phyloP scores from a whole-genome alignment of 2,113 vertebrate species.

The Entomyzon cyanotis region DNA sequence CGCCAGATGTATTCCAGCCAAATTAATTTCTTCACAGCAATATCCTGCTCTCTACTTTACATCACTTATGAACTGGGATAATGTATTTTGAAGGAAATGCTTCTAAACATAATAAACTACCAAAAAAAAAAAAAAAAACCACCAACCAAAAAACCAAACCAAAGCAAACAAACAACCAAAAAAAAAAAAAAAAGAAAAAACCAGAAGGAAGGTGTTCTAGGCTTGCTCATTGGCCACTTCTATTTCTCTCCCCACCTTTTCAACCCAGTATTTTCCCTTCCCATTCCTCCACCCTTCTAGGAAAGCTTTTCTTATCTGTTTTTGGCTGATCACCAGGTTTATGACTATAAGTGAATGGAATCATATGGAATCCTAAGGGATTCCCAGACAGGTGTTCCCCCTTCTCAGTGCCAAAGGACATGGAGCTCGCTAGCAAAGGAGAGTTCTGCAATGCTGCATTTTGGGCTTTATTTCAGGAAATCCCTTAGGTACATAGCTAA shows the following conservation, averaged over 20 bases:
- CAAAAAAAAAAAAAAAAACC: not conserved
- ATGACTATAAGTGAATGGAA: not conserved
- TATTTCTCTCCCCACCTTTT: not conserved
- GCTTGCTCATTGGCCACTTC: not conserved
- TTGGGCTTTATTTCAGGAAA: not conserved
- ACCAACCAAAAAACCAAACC: too few relatives aligned
- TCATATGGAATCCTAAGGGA: not conserved
- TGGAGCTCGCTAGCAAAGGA: not conserved
- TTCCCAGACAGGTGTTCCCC: not conserved
- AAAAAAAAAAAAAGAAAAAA: not conserved
- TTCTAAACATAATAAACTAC: not conserved
- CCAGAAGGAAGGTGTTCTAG: not conserved
- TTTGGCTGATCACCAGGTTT: not conserved
- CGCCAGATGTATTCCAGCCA: accelerated
- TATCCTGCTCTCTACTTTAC: not conserved
- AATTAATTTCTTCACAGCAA: not conserved
- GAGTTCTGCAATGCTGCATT: not conserved
- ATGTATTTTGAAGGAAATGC: not conserved
- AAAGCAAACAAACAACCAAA: too few relatives aligned
- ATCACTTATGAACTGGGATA: not conserved
- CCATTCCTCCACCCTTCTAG: not conserved
- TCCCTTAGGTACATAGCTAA: not conserved
- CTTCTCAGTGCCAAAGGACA: not conserved
- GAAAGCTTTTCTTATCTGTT: not conserved
- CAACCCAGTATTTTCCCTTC: not conserved